A percentile compares a stretch with the other conserved stretches of the same genome.
Conservation (phyloP, 2,113 vertebrate species). For the Scomber scombrus region DNA sequence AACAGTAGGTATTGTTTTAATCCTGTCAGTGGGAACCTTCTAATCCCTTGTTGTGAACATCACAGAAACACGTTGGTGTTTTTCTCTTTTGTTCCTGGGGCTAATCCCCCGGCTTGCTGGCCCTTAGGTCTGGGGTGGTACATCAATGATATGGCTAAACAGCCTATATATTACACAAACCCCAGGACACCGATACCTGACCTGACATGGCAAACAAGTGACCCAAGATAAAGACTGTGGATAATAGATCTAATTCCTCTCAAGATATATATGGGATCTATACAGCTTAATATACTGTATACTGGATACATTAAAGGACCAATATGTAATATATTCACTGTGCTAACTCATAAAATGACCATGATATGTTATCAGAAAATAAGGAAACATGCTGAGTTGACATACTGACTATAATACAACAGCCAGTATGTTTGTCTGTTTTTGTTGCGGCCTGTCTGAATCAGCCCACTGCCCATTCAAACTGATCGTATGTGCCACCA, state of each 20-base stretch:
- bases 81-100: constrained; percentile 68
- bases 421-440: too few species aligned
- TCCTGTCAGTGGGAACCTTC: constrained; percentile 77
- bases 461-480: too few species aligned
- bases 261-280: background rate
- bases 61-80: constrained; percentile 70
- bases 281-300: background rate
- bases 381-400: too few species aligned
- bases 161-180: constrained; percentile 37
- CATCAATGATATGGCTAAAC: constrained; percentile 28
- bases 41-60: constrained; percentile 81
- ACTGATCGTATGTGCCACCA: too few species aligned
- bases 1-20: constrained; percentile 80
- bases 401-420: too few species aligned
- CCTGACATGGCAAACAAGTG: constrained; percentile 8
- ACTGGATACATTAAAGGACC: too few species aligned
- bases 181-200: constrained; percentile 29
- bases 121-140: constrained; percentile 53
- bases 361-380: too few species aligned
- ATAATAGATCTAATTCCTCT: background rate
- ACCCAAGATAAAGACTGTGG: background rate
- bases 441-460: too few species aligned
- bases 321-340: too few species aligned
- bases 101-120: constrained; percentile 72
- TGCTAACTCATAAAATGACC: too few species aligned